These are phyloP conservation scores for Tetragonisca angustula DNA, from an alignment of 2,888 invertebrate species.

Conservation along the genomic window DNA sequence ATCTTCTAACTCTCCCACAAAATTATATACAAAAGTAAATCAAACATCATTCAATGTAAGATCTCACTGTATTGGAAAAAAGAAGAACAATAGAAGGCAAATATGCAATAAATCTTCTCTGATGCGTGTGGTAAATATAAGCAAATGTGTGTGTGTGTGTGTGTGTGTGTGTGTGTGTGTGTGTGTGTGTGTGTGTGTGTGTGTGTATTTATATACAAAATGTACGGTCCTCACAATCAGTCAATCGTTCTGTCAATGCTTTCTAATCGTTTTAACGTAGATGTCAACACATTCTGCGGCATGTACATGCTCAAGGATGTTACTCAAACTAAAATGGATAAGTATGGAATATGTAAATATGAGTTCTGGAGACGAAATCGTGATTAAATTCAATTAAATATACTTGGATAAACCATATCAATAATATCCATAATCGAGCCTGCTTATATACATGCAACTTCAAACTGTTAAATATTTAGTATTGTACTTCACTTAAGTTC, in stretches of 20 bases:
- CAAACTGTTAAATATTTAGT: conserved; percentile 32
- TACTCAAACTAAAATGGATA: conserved; percentile 43
- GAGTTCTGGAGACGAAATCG: conserved; percentile 34
- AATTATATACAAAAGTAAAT: conserved; percentile 44
- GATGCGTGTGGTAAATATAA: conserved; percentile 44
- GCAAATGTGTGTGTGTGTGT: not conserved
- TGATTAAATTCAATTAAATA: conserved; percentile 34
- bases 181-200: not conserved
- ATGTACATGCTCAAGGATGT: conserved; percentile 55
- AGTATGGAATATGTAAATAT: conserved; percentile 50
- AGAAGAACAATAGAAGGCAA: conserved; percentile 39
- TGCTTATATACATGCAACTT: conserved; percentile 52
- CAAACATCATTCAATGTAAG: conserved; percentile 16
- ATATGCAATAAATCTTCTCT: conserved; percentile 58
- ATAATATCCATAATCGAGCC: conserved; percentile 41
- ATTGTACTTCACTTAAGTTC: conserved; percentile 6
- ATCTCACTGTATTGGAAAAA: conserved; percentile 16
- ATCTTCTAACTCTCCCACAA: not conserved
- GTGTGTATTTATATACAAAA: conserved; percentile 19
- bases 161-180: not conserved
- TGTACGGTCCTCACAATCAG: conserved; percentile 3
- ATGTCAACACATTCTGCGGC: conserved; percentile 25
- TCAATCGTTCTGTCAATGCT: conserved; percentile 5
- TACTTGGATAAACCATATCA: conserved; percentile 61
- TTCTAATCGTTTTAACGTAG: conserved; percentile 1